Evolutionary conservation across 2,797 vertebrate genomes (phyloP).

Genomic region (Aldrovandia affinis): DNA sequence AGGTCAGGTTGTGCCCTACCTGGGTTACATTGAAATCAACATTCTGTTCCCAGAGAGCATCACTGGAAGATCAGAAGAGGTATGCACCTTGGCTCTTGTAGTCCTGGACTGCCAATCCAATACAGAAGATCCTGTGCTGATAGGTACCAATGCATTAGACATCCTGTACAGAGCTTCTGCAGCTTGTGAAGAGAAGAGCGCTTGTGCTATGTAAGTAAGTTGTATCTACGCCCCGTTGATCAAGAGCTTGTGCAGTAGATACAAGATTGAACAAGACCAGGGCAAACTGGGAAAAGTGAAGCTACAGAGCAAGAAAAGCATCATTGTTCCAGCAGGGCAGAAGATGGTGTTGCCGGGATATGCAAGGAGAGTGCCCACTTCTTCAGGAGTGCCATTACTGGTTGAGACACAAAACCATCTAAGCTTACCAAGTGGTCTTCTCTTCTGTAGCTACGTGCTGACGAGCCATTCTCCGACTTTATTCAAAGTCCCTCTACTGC

Average conservation of each 20-base stretch:
- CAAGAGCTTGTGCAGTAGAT: too few relatives aligned
- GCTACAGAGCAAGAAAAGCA: constrained; percentile 1
- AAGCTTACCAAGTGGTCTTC: constrained; percentile 18
- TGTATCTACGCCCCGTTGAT: not conserved
- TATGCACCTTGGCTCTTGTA: constrained; percentile 36
- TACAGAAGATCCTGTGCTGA: constrained; percentile 19
- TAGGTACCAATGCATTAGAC: constrained; percentile 33
- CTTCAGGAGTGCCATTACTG: not conserved
- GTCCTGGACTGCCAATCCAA: constrained; percentile 32
- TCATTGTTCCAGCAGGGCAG: constrained; percentile 21
- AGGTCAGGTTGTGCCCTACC: constrained; percentile 38
- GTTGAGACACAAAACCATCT: constrained; percentile 6
- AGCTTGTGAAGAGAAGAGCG: not conserved
- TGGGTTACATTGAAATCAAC: constrained; percentile 24
- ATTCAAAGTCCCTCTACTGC: constrained; percentile 29
- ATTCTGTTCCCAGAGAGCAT: not conserved
- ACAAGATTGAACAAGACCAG: not conserved
- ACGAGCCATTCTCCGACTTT: not conserved
- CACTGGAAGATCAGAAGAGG: not conserved
- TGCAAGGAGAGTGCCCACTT: not conserved
- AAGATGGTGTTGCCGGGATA: constrained; percentile 19
- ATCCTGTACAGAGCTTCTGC: not conserved
- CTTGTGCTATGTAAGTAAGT: not conserved
- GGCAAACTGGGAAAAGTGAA: constrained; percentile 28
- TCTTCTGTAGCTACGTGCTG: constrained; percentile 30